phyloP scores from a whole-genome alignment of 1,140 invertebrate genomes.

The Drosophila miranda region DNA sequence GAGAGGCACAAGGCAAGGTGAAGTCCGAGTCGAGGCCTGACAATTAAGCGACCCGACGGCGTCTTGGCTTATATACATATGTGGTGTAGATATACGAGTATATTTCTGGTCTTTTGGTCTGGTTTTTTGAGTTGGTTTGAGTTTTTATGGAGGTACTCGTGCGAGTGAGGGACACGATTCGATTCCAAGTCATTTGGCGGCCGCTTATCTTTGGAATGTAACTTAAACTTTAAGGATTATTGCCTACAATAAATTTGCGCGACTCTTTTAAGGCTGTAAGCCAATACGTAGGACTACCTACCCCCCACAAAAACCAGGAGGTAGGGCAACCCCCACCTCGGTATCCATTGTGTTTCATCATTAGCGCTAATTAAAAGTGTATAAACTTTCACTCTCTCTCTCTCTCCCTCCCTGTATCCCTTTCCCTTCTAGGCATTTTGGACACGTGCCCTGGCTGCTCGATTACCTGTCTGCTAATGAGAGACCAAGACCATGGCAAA shows the following conservation, averaged over 20 bases:
- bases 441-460: slow-evolving; percentile 53
- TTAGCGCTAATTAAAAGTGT: slow-evolving; percentile 79
- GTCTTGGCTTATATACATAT: slow-evolving; percentile 35
- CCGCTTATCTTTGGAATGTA: slow-evolving; percentile 77
- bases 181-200: slow-evolving; percentile 37
- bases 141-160: slow-evolving; percentile 63
- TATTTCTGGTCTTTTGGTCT: slow-evolving; percentile 23
- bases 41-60: slow-evolving; percentile 51
- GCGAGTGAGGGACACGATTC: slow-evolving; percentile 1
- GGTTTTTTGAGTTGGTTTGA: slow-evolving; percentile 27
- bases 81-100: slow-evolving; percentile 15
- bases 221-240: slow-evolving; percentile 81
- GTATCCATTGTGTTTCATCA: slow-evolving; percentile 58
- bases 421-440: slow-evolving; percentile 22
- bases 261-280: slow-evolving; percentile 67
- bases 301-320: too few relatives aligned
- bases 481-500: background rate
- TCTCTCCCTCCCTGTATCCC: slow-evolving; percentile 9
- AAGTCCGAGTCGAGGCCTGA: slow-evolving; percentile 27
- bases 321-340: background rate
- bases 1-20: slow-evolving; percentile 6
- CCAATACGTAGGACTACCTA: slow-evolving; percentile 40
- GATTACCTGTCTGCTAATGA: slow-evolving; percentile 59
- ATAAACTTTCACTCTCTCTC: slow-evolving; percentile 72
- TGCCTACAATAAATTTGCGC: slow-evolving; percentile 79